Base-by-base conservation (phyloP, 2,113 vertebrate species). In the Pygoscelis antarcticus region DNA sequence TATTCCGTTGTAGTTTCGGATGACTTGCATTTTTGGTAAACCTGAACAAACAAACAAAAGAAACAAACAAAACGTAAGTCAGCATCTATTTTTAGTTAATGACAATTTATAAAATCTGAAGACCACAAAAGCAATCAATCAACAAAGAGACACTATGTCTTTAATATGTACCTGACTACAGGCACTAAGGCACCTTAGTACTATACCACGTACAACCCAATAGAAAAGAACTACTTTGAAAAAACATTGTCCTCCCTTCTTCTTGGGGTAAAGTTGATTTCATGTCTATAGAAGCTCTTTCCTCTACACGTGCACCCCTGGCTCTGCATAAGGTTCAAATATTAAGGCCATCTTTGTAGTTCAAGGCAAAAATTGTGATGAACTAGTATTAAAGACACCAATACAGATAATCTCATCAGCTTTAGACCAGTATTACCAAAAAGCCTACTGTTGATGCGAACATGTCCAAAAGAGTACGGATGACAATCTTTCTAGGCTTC, bases 21-120 rank as follows among this genome's bases (percentile, higher is more conserved):
- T 99, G 5, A 99, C 99, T 96, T 99, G 97, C 99, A 99, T 99
- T 98, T 99, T 99, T 36, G 99, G 99, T 94, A 99, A 98, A 95
- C 99, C 99, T 99, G 94, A n/a, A 21, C 58, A n/a, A 90, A 74
- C 34, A 75, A 74, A 44, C 9, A 94, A 42, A 60, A 65, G 4
- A 54, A 69, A 40, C 5, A 65, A 42, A 21, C 11, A 36, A 84
- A 64, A 51, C 6, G 4, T 30, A 54, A 71, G 11, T n/a, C 34
- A 65, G 4, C 21, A 89, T 27, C 7, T 26, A 17, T 44, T 94
- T 86, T 87, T 38, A 83, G 40, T 11, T 49, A 51, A 69, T 13
- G 55, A 58, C n/a, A 65, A 54, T 25, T 55, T 32, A 23, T 9
- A 34, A 80, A 72, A 52, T 22, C 25, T 44, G 34, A 82, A 85